A percentile compares a stretch with the other conserved stretches of the same genome.
Conservation (phyloP, 2,113 vertebrate genomes). For the Myrmecophaga tridactyla region DNA sequence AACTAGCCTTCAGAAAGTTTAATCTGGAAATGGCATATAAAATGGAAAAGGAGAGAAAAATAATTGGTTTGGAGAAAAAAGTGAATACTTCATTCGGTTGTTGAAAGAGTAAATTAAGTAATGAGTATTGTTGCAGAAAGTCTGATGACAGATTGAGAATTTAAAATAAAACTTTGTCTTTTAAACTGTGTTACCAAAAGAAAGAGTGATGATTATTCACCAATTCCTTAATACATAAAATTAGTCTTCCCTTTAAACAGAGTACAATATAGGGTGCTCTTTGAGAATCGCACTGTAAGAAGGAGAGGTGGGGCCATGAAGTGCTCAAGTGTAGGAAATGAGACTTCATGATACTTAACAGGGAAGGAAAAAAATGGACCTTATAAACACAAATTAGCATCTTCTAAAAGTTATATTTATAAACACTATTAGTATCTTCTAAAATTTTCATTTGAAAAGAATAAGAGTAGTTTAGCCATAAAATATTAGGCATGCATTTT, state of each 20-base stretch:
- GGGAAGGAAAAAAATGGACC: not conserved
- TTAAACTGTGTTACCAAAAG: not conserved
- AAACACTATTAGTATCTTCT: too few relatives aligned
- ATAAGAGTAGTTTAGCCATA: not conserved
- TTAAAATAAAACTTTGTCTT: not conserved
- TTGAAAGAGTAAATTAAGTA: slow-evolving; percentile 15
- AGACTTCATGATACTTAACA: not conserved
- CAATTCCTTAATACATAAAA: not conserved
- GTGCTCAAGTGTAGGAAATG: not conserved
- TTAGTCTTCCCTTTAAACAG: not conserved
- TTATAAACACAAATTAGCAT: not conserved
- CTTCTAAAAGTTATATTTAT: not conserved
- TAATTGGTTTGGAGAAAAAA: not conserved
- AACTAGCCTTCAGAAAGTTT: not conserved
- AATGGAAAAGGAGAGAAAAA: slow-evolving; percentile 6
- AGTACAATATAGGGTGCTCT: not conserved
- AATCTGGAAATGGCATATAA: not conserved
- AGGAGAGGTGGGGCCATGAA: not conserved
- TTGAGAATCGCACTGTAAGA: not conserved
- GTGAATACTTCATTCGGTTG: slow-evolving; percentile 1
- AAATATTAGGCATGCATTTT: not conserved
- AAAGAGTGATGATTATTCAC: not conserved
- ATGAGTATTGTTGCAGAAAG: not conserved
- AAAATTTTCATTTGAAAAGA: not conserved
- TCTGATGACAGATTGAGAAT: not conserved